Evolutionary conservation across 2,113 vertebrate species (phyloP), one percentile per base, ranked within the genome.

Genomic region (Ptychochromis oligacanthus): DNA sequence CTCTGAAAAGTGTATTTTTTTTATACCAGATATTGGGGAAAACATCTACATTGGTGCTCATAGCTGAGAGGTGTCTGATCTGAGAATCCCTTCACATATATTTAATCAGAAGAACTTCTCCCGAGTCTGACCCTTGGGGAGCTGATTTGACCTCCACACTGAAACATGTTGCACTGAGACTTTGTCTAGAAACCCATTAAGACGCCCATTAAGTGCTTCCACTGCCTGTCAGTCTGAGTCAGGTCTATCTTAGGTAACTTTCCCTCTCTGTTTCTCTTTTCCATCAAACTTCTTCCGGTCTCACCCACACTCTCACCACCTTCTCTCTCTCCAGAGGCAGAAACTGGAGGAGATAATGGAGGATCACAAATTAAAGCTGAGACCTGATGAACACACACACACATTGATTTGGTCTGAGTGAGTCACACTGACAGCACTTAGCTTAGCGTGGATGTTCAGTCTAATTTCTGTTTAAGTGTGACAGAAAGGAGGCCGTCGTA

Each of bases 181-280:
- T 83, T 62, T 38, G 85, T 89, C 87, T 85, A 81, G 82, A 89
- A 54, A 1, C 77, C 13, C 62, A 77, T 88, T 88, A 82, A 83
- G 82, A 89, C 58, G 2, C 77, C 13, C 62, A 77, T 88, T 88
- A 82, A 83, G 58, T 74, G 34, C 55, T 79, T 84, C 22, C 46
- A 59, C 55, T 56, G 75, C 70, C 59, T 76, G 40, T 74, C 83
- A 72, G 26, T 86, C 54, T 14, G 18, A 67, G 22, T 62, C 31
- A 46, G 64, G 52, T 75, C 61, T 65, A 12, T 58, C 54, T 60
- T 81, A 81, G 79, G 81, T 85, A 74, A 76, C 60, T 84, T 59
- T 57, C 40, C 75, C 52, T 61, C 28, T 31, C 34, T 38, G 26
- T 67, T 17, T 79, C 64, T 65, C 8, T 61, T 57, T 78, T 57